These are phyloP conservation scores for Megalopta genalis DNA, from an alignment of 1,140 invertebrate species.

Conservation along the genomic window DNA sequence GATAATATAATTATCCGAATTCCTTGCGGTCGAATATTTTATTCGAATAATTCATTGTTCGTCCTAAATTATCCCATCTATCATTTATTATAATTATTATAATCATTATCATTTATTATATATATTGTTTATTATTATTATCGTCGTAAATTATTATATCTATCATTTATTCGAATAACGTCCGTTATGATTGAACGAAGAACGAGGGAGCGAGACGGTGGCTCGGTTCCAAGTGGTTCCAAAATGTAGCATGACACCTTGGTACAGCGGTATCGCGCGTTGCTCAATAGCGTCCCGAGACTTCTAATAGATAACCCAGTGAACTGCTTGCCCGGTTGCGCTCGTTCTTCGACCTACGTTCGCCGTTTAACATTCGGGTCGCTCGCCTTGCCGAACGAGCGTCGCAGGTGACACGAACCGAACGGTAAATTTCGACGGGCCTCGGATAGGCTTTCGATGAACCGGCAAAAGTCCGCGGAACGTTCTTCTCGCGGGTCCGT, in stretches of 20 bases:
- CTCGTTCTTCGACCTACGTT: constrained; percentile 38
- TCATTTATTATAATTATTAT: too few relatives aligned
- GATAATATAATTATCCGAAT: too few relatives aligned
- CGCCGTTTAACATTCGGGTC: constrained; percentile 49
- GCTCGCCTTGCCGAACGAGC: constrained; percentile 19
- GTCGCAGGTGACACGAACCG: constrained; percentile 25
- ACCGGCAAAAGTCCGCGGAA: too few relatives aligned
- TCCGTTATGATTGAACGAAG: neutral
- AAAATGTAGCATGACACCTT: constrained; percentile 40
- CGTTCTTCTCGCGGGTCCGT: too few relatives aligned
- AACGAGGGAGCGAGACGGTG: constrained; percentile 19
- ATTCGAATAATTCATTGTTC: too few relatives aligned
- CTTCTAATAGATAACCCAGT: constrained; percentile 67
- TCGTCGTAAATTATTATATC: too few relatives aligned
- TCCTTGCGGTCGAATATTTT: too few relatives aligned
- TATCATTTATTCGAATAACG: too few relatives aligned
- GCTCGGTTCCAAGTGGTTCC: constrained; percentile 55
- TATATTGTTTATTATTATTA: too few relatives aligned
- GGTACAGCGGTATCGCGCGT: constrained; percentile 24
- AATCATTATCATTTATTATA: too few relatives aligned
- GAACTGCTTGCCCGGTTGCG: constrained; percentile 55
- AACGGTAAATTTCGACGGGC: constrained; percentile 42
- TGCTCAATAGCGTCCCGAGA: constrained; percentile 53
- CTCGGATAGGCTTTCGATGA: neutral
- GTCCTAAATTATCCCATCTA: too few relatives aligned